Conservation (phyloP, 30 jellyfish, hydroid and myxozoan genomes). For the Cassiopea xamachana region DNA sequence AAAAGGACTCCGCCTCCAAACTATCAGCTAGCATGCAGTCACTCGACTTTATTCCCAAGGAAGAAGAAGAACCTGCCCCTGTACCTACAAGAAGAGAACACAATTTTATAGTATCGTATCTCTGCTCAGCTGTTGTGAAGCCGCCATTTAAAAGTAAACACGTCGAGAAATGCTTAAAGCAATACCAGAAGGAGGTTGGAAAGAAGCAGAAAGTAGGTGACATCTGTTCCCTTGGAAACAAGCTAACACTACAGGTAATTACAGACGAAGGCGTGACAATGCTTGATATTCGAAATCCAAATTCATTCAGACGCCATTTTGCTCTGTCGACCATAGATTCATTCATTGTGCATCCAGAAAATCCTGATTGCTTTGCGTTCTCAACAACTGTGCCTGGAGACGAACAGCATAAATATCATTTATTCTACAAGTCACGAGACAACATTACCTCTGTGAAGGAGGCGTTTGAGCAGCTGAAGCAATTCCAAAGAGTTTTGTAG, state of each 20-base stretch:
- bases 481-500: constrained; percentile 28
- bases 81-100: constrained; percentile 29
- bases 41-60: constrained; percentile 38
- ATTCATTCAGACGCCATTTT: constrained; percentile 72
- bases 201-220: constrained; percentile 65
- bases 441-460: constrained; percentile 30
- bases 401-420: constrained; percentile 82
- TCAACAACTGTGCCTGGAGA: constrained; percentile 83
- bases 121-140: constrained; percentile 91
- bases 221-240: constrained; percentile 69
- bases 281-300: constrained; percentile 78
- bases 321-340: constrained; percentile 75
- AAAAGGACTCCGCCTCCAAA: constrained; percentile 28
- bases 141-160: constrained; percentile 93
- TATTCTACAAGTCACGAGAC: constrained; percentile 70
- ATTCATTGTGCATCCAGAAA: constrained; percentile 84
- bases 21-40: constrained; percentile 49
- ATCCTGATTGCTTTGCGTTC: constrained; percentile 93
- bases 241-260: constrained; percentile 45
- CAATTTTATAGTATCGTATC: constrained; percentile 62
- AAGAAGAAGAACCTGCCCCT: constrained; percentile 24
- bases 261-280: constrained; percentile 78
- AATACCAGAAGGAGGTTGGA: constrained; percentile 81
- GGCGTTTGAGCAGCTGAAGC: constrained; percentile 58
- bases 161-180: constrained; percentile 85